Evolutionary conservation across 2,888 invertebrate genomes (phyloP), one percentile per base, ranked within the genome.

Genomic region (Petrolisthes cinctipes): DNA sequence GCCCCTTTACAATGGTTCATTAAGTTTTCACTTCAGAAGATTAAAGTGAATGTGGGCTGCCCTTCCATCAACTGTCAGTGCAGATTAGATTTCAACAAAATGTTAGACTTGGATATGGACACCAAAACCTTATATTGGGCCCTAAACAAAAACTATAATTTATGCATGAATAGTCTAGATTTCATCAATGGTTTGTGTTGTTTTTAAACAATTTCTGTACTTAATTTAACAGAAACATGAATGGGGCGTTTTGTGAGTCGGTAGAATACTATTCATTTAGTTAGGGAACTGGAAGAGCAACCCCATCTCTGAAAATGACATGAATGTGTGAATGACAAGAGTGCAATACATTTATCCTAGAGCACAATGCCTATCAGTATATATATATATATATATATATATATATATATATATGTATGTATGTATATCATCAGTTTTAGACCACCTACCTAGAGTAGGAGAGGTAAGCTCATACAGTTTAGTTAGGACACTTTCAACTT

Each of bases 351-450:
- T 79, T 53, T 79, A n/a, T 53, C 14, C 11, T 53, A 56, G 56
- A 56, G 23, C 56, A 20, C 23, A 80, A 80, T 80, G 53, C 7
- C 56, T 53, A 51, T 51, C 9, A 37, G 53, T 79, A 79, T 79
- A 79, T 6, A 79, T 79, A 79, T 79, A 79, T 73, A 79, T 79
- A 79, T 79, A 80, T 80, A 80, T 80, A 80, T 80, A 80, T 80
- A 80, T 56, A 53, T 53, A 56, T 80, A 80, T 80, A 80, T 80
- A 80, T 80, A 20, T 17, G 9, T 11, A 17, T 14, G 61, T 61
- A 61, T 11, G 9, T 9, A 9, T 75, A 23, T n/a, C 37, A 37
- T n/a, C 75, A 75, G 61, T 61, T 4, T 9, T 71, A 71, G 71
- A 4, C 71, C 20, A n/a, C 71, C 71, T 71, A 20, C 71, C 71